Base-by-base conservation (phyloP, 2,797 vertebrate genomes). In the Cichlasoma orientale region DNA sequence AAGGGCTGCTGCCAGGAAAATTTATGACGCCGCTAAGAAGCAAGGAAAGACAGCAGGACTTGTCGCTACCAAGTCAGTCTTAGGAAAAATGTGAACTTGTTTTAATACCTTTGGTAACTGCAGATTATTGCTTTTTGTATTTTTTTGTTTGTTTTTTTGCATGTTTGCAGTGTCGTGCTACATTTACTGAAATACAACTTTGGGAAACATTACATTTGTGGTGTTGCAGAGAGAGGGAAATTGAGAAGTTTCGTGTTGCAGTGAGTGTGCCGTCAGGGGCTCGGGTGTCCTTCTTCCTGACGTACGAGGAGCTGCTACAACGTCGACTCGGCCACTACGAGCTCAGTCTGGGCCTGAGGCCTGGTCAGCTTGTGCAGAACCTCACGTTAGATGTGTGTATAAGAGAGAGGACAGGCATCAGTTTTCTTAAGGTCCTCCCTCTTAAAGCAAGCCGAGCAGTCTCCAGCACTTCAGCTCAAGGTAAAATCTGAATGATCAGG, bases 31-130 rank as follows among this genome's bases (percentile, higher is more conserved):
- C 19, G 96, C 96, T 36, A 96, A 96, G 91, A 94, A 94, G 79
- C 95, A 95, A 78, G 96, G 96, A 66, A 96, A 96, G 91, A 96
- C 95, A 23, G 95, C 96, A 12, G 97, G 96, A 83, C 96, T 97
- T 16, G 92, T 97, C 14, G 95, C 95, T 12, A 96, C 96, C 78
- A 97, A 96, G 96, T 97, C 70, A 94, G 95, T 95, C 25, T 18
- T 33, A 38, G 6, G 36, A 25, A 75, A 70, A 25, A 69, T 1
- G 7, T 16, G 14, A 18, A 16, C 52, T 25, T 66, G 41, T 2
- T 10, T 4, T 55, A 1, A 14, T 19, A 13, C 29, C 31, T 82
- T 58, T n/a, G 36, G 29, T 36, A 16, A 29, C 23, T 25, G 31
- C 21, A 36, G 13, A 59, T 36, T 68, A 23, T 50, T 74, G 4